Conservation (phyloP, 2,113 vertebrate species). For the Boulengeromyrus knoepffleri region DNA sequence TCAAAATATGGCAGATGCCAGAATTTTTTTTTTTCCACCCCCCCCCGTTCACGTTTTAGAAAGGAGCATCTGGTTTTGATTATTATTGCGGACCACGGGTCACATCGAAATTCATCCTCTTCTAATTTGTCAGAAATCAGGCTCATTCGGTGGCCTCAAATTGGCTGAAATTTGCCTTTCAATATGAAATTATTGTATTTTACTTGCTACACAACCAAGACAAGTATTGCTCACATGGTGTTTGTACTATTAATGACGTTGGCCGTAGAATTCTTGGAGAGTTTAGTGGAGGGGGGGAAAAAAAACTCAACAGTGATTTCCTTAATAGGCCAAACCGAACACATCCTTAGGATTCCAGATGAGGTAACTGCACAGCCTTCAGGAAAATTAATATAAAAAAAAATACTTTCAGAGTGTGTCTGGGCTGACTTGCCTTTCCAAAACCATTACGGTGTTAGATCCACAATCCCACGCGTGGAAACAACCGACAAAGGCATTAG, state of each 20-base stretch:
- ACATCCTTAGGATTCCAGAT: conserved; percentile 53
- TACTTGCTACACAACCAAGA: conserved; percentile 54
- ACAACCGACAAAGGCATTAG: conserved; percentile 41
- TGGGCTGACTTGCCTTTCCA: conserved; percentile 55
- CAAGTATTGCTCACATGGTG: conserved; percentile 61
- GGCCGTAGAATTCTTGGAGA: conserved; percentile 36
- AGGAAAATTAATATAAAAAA: conserved; percentile 44
- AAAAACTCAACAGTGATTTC: conserved; percentile 33
- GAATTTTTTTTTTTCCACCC: conserved; percentile 40
- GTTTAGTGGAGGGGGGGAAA: conserved; percentile 31
- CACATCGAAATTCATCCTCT: conserved; percentile 55
- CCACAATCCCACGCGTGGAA: conserved; percentile 52
- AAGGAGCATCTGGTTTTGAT: conserved; percentile 59
- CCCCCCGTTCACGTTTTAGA: conserved; percentile 41
- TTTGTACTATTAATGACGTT: conserved; percentile 56
- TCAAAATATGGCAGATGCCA: conserved; percentile 51
- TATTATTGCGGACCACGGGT: conserved; percentile 53
- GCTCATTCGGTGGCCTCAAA: conserved; percentile 55
- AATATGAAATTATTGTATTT: conserved; percentile 60
- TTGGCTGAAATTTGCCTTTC: conserved; percentile 61
- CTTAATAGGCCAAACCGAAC: conserved; percentile 50
- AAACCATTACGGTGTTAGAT: conserved; percentile 42
- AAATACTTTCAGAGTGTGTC: conserved; percentile 36
- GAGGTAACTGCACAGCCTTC: conserved; percentile 58
- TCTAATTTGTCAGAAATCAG: conserved; percentile 63